phyloP scores from a whole-genome alignment of 2,797 vertebrate genomes.

The Coccyzus lansbergi region DNA sequence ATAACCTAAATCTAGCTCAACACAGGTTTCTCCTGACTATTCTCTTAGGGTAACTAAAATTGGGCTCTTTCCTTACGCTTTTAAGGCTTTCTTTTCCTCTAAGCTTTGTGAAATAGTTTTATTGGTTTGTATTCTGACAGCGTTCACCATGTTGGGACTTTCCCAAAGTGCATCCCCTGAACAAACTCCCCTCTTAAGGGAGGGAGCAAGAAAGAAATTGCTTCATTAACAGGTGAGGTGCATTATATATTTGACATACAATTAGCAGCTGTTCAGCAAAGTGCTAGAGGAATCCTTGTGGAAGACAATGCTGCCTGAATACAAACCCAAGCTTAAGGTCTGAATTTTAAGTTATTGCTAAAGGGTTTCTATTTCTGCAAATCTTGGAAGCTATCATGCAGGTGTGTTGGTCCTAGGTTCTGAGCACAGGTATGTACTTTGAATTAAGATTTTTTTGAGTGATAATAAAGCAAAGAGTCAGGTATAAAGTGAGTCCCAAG shows the following conservation, averaged over 20 bases:
- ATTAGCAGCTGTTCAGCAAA: neutral
- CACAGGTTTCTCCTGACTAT: neutral
- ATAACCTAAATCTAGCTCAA: neutral
- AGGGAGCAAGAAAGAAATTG: neutral
- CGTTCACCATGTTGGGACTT: neutral
- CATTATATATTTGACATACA: neutral
- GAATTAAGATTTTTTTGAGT: neutral
- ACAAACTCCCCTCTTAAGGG: neutral
- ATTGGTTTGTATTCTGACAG: neutral
- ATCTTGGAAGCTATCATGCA: neutral
- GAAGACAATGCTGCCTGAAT: neutral
- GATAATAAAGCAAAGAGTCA: neutral
- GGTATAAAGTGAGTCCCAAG: fast-evolving
- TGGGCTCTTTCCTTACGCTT: neutral
- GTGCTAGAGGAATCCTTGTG: neutral
- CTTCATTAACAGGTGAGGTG: neutral
- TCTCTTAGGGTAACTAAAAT: neutral
- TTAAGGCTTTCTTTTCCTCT: neutral
- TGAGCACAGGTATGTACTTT: neutral
- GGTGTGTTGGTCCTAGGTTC: neutral
- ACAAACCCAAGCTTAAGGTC: neutral
- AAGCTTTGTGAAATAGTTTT: neutral
- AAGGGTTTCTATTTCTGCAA: neutral
- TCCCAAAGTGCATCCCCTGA: neutral
- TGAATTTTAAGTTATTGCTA: neutral